Evolutionary conservation across 2,888 invertebrate species (phyloP).

Genomic region (Heliconius sara): DNA sequence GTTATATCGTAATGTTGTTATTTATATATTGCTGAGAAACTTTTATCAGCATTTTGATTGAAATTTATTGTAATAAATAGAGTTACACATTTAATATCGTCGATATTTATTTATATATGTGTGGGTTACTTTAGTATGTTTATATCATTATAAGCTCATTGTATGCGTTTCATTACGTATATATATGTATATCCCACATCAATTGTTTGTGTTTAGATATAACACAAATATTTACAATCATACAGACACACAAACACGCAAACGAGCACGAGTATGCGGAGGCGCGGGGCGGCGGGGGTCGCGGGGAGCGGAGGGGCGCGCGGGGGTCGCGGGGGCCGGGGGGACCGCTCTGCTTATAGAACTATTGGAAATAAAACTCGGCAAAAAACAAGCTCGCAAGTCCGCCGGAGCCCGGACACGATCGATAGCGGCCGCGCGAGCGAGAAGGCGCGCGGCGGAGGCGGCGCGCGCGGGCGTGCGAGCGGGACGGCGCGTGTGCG

Average conservation of each 20-base stretch:
- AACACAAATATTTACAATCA: not conserved
- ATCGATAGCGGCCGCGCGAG: constrained; percentile 61
- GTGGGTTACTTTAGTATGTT: too few species aligned
- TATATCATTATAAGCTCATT: too few species aligned
- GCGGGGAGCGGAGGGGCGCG: not conserved
- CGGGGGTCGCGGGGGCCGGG: not conserved
- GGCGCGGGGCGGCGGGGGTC: not conserved
- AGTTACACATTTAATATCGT: not conserved
- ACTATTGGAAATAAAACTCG: constrained; percentile 38
- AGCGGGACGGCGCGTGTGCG: constrained; percentile 63
- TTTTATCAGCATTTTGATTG: not conserved
- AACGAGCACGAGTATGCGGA: not conserved
- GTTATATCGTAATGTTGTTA: not conserved
- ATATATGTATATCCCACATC: too few species aligned
- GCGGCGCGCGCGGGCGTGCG: constrained; percentile 50
- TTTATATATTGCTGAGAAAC: not conserved
- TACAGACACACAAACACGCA: not conserved
- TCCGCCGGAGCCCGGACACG: constrained; percentile 46
- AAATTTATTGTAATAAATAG: not conserved
- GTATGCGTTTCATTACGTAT: too few species aligned
- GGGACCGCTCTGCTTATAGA: constrained; percentile 18
- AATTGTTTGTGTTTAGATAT: too few species aligned
- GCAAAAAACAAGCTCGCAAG: constrained; percentile 42
- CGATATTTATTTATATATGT: too few species aligned
- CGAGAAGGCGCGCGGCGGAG: constrained; percentile 48